Conservation (phyloP, 2,797 vertebrate species). For the Odontamblyopus lacepedii region DNA sequence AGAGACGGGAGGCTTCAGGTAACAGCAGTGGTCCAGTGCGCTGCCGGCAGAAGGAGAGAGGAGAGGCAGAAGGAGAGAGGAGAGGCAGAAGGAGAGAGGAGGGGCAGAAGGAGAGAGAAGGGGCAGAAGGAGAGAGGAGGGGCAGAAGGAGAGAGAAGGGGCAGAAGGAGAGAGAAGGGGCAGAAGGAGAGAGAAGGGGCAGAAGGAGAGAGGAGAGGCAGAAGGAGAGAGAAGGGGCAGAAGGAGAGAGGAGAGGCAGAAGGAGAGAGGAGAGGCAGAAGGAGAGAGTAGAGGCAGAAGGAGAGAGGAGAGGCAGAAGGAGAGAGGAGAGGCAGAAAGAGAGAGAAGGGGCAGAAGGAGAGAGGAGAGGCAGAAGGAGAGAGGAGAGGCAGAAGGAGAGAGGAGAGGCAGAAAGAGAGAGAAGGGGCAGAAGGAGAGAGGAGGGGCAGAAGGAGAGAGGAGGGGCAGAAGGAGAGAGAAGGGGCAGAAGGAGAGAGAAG, state of each 20-base stretch:
- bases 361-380: constrained; percentile 64
- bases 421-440: constrained; percentile 61
- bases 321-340: not conserved
- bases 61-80: too few species aligned
- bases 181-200: constrained; percentile 52
- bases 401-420: too few species aligned
- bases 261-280: constrained; percentile 15
- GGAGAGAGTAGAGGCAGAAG: too few species aligned
- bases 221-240: constrained; percentile 30
- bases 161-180: constrained; percentile 60
- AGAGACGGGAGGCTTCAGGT: too few species aligned
- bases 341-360: too few species aligned
- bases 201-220: constrained; percentile 71
- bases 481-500: too few species aligned
- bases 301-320: not conserved
- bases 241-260: too few species aligned
- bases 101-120: not conserved
- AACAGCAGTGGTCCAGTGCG: too few species aligned
- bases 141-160: not conserved
- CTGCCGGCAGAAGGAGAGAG: too few species aligned
- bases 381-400: constrained; percentile 59
- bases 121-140: not conserved
- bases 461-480: constrained; percentile 18
- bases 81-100: constrained; percentile 16
- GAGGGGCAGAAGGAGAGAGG: too few species aligned